Base-by-base conservation (phyloP, 2,113 vertebrate species). In the Arenaria interpres region DNA sequence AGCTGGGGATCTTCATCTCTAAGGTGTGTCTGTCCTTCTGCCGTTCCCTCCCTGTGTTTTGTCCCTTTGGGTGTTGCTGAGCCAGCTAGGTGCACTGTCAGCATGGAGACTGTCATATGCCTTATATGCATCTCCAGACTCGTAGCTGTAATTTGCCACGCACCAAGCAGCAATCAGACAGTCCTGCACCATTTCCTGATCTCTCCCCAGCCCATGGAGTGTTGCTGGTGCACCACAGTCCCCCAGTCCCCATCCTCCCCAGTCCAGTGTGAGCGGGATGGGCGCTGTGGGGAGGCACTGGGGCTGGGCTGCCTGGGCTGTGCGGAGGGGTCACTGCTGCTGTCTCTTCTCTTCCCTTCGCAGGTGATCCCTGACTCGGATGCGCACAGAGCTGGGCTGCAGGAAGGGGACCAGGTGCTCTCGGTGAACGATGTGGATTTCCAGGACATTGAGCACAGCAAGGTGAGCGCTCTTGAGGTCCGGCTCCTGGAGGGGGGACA, bases 351-450 rank as follows among this genome's bases (percentile, higher is more conserved):
- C 10, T 66, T 67, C 54, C 45, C 46, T 43, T 20, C 12, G 7
- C 90, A 99, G 99, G 99, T 99, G 80, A 99, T 99, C 74, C 99
- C 99, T 0, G 99, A 99, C 96, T 99, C 99, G 0, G 99, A 99
- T 10, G 99, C 99, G 2, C 99, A 99, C 95, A 98, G 99, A 91
- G 99, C 99, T 11, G 99, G 99, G 46, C 98, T 99, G 51, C 99
- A 99, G 97, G 99, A 99, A 89, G 99, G 99, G 46, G 99, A 99
- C 97, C 99, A 99, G 97, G 99, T 99, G 67, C 98, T 99, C 10
- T 99, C 99, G 7, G 99, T 99, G 46, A 99, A 99, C 27, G 99
- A 99, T 7, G 99, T 99, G 57, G 99, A 99, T 98, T 99, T 99
- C 96, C 99, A 99, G 98, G 99, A 99, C 95, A 99, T 99, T 54